phyloP scores from a whole-genome alignment of 1,140 invertebrate genomes.

The Teleogryllus occipitalis region DNA sequence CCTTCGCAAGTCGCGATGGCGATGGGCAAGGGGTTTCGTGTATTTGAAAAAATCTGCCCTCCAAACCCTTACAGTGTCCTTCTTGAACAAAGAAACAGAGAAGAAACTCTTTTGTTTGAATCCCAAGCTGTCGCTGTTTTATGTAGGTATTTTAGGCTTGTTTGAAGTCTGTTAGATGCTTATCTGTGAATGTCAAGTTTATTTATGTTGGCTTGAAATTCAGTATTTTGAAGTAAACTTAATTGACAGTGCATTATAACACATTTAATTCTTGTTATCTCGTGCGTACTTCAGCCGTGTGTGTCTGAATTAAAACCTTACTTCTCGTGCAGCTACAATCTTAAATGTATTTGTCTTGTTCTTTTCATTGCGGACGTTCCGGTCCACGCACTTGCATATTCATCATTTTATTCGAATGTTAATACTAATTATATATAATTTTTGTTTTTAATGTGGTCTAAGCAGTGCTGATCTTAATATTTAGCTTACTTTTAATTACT shows the following conservation, averaged over 20 bases:
- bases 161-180: neutral
- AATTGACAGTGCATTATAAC: neutral
- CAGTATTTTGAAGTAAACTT: neutral
- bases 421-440: too few relatives aligned
- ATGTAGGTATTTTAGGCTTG: constrained; percentile 46
- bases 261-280: too few relatives aligned
- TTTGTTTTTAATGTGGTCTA: too few relatives aligned
- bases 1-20: constrained; percentile 51
- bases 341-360: too few relatives aligned
- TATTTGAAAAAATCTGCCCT: constrained; percentile 77
- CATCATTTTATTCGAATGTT: too few relatives aligned
- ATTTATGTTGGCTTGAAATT: neutral
- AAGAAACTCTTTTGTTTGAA: constrained; percentile 81
- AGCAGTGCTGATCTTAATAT: too few relatives aligned
- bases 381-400: too few relatives aligned
- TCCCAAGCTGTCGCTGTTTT: constrained; percentile 78
- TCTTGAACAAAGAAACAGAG: constrained; percentile 77
- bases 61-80: constrained; percentile 83
- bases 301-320: too few relatives aligned
- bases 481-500: too few relatives aligned
- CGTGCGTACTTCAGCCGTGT: too few relatives aligned
- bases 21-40: constrained; percentile 85
- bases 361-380: too few relatives aligned
- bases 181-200: neutral
- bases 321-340: too few relatives aligned